Conservation (phyloP, 2,888 invertebrate genomes). For the Acholoe squamosa region DNA sequence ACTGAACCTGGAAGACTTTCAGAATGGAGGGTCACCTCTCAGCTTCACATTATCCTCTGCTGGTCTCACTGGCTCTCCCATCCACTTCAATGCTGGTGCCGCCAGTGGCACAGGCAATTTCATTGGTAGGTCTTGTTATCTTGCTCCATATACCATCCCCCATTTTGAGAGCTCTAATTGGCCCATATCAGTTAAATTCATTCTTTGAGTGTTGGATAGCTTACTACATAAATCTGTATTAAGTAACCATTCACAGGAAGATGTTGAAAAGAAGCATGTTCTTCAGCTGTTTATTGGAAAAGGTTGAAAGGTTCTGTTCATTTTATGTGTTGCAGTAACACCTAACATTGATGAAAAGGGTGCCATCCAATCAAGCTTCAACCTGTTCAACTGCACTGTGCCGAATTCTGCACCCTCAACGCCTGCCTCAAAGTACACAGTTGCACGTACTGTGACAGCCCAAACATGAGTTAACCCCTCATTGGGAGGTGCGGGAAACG, state of each 20-base stretch:
- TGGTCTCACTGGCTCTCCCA: constrained; percentile 52
- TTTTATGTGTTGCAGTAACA: neutral
- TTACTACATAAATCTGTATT: no score
- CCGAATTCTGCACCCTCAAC: constrained; percentile 4
- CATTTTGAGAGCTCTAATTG: no score
- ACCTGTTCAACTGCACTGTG: constrained; percentile 52
- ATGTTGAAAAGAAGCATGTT: no score
- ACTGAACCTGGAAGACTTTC: constrained; percentile 61
- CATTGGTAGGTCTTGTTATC: neutral
- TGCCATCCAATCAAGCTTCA: constrained; percentile 42
- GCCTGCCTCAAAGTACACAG: constrained; percentile 25
- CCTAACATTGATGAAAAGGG: constrained; percentile 27
- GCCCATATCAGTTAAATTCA: no score
- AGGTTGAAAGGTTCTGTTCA: no score
- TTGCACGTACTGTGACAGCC: constrained; percentile 18
- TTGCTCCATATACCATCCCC: no score
- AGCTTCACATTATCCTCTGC: constrained; percentile 62
- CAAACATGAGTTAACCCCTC: constrained; percentile 23
- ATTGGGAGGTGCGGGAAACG: neutral
- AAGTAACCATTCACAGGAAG: no score
- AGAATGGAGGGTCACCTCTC: constrained; percentile 35
- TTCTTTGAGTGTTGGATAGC: no score
- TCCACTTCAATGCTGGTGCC: constrained; percentile 55
- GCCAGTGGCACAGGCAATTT: constrained; percentile 51
- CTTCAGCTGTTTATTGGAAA: no score